Evolutionary conservation across 2,797 vertebrate genomes (phyloP).

Genomic region (Staurois parvus): DNA sequence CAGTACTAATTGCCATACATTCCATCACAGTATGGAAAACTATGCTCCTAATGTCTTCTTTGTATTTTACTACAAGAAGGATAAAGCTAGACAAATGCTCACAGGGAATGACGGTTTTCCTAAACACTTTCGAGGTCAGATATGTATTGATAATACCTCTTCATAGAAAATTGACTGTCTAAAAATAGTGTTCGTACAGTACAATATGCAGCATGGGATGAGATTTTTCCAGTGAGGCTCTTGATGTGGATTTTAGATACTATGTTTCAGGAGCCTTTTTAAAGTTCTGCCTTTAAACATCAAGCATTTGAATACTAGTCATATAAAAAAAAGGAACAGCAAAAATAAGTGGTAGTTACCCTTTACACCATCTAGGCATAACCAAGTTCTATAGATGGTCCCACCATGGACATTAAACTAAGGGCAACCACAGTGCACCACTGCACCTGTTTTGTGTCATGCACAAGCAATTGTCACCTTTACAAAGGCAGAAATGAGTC

Average conservation of each 20-base stretch:
- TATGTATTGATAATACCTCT: constrained; percentile 13
- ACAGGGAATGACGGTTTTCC: neutral
- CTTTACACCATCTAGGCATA: constrained; percentile 11
- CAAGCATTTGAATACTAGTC: neutral
- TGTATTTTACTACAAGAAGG: neutral
- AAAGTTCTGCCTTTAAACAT: neutral
- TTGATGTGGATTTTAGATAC: neutral
- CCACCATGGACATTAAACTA: constrained; percentile 19
- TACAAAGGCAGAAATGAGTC: neutral
- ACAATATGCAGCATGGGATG: constrained; percentile 18
- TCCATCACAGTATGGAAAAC: neutral
- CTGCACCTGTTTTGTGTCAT: constrained; percentile 26
- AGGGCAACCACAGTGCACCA: constrained; percentile 4
- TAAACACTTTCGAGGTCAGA: neutral
- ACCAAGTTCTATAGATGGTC: neutral
- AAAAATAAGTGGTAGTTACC: neutral
- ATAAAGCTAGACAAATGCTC: neutral
- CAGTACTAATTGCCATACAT: neutral
- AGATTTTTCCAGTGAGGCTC: neutral
- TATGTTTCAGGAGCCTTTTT: neutral
- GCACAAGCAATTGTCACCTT: constrained; percentile 24
- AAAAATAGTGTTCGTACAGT: constrained; percentile 34
- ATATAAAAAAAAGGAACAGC: neutral
- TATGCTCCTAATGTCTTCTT: neutral
- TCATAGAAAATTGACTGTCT: constrained; percentile 17